Evolutionary conservation across 53 echinoderm and acorn worm genomes (phyloP).

Genomic region (Apostichopus leukothele): DNA sequence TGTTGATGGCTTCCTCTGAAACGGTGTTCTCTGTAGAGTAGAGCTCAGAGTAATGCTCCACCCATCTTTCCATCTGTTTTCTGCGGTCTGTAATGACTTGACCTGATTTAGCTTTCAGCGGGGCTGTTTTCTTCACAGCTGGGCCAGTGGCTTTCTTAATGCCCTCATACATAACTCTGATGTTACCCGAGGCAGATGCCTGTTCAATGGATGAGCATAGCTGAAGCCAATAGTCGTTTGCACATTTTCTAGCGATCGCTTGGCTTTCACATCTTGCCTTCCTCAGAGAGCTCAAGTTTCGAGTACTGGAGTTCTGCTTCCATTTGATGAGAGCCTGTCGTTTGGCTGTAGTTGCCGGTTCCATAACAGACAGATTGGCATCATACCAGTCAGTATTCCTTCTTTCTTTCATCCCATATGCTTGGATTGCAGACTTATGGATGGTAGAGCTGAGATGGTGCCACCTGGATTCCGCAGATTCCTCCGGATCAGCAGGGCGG

Average conservation of each 20-base stretch:
- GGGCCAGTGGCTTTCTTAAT: conserved; percentile 55
- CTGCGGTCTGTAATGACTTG: conserved; percentile 50
- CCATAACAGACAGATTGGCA: background rate
- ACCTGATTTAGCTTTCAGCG: conserved; percentile 40
- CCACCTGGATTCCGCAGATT: conserved; percentile 3
- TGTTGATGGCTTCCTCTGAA: background rate
- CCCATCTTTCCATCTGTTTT: conserved; percentile 43
- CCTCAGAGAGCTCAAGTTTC: background rate
- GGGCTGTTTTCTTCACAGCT: conserved; percentile 45
- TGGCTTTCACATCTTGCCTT: conserved; percentile 16
- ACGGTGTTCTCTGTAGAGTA: conserved; percentile 44
- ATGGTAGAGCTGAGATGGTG: conserved; percentile 18
- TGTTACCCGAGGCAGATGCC: conserved; percentile 40
- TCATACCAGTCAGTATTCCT: conserved; percentile 19
- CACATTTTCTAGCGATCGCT: conserved; percentile 19
- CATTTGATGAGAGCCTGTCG: conserved; percentile 17
- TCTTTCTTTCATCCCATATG: conserved; percentile 38
- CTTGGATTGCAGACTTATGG: conserved; percentile 39
- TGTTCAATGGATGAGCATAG: conserved; percentile 28
- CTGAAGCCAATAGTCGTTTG: conserved; percentile 47
- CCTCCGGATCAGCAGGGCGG: background rate
- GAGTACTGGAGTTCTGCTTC: background rate
- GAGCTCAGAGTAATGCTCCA: conserved; percentile 60
- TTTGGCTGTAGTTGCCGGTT: conserved; percentile 2
- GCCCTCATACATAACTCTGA: conserved; percentile 52